These are phyloP conservation scores for Sylvilagus floridanus DNA, from an alignment of 2,797 vertebrate species.

Conservation along the genomic window DNA sequence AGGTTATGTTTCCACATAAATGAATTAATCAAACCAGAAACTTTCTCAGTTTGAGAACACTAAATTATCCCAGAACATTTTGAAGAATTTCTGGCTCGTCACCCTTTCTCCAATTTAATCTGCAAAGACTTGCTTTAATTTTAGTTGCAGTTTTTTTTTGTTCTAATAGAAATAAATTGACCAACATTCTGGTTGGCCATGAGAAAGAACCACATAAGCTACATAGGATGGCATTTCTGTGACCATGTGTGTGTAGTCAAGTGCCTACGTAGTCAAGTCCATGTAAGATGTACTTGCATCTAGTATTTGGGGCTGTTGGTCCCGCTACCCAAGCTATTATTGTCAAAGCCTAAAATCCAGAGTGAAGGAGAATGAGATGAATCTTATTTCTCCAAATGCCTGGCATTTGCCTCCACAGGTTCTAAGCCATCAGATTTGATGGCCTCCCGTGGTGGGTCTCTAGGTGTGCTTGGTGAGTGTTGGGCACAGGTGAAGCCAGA, in stretches of 20 bases:
- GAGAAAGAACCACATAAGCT: background rate
- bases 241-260: too few relatives aligned
- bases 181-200: background rate
- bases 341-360: background rate
- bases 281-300: background rate
- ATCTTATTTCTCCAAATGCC: background rate
- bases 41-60: background rate
- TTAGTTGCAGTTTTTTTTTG: background rate
- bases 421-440: background rate
- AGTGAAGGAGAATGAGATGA: background rate
- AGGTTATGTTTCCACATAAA: background rate
- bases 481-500: background rate
- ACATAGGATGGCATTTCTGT: rapidly evolving
- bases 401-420: background rate
- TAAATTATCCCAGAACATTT: background rate
- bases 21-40: background rate
- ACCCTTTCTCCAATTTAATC: background rate
- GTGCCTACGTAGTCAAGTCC: rapidly evolving
- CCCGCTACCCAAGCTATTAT: rapidly evolving
- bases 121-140: background rate
- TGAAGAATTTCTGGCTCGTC: background rate
- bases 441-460: background rate
- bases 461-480: background rate
- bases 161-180: background rate
- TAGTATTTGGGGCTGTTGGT: background rate